phyloP scores from a whole-genome alignment of 1,140 invertebrate genomes.

The Anagrus nilaparvatae region DNA sequence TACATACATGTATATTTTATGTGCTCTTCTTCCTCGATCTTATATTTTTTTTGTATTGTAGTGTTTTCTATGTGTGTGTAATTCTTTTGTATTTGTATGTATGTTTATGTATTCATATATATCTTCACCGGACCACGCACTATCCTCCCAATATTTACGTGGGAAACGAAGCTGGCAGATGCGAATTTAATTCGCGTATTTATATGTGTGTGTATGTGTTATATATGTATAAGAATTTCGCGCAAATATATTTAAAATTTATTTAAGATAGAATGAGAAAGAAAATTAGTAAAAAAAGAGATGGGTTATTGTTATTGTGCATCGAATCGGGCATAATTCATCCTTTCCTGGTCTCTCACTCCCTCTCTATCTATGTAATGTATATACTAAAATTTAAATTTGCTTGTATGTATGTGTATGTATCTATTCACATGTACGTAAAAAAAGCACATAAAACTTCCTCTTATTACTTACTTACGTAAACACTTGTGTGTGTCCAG shows the following conservation, averaged over 20 bases:
- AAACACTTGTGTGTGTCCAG: no score
- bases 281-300: no score
- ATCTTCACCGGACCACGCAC: constrained; percentile 13
- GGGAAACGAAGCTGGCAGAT: constrained; percentile 36
- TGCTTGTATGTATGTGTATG: not conserved
- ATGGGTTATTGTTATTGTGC: constrained; percentile 33
- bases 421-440: no score
- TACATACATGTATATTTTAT: not conserved
- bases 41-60: not conserved
- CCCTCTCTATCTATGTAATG: constrained; percentile 7
- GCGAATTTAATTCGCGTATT: constrained; percentile 15
- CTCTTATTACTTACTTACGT: no score
- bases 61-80: not conserved
- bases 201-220: no score
- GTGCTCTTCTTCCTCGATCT: not conserved
- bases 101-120: not conserved
- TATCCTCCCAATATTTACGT: constrained; percentile 37
- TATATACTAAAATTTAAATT: no score
- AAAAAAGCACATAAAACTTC: no score
- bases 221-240: constrained; percentile 9
- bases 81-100: no score
- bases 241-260: not conserved
- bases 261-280: not conserved
- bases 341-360: constrained; percentile 17
- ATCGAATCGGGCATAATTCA: constrained; percentile 31